Evolutionary conservation across 2,113 vertebrate genomes (phyloP).

Genomic region (Aepyceros melampus): DNA sequence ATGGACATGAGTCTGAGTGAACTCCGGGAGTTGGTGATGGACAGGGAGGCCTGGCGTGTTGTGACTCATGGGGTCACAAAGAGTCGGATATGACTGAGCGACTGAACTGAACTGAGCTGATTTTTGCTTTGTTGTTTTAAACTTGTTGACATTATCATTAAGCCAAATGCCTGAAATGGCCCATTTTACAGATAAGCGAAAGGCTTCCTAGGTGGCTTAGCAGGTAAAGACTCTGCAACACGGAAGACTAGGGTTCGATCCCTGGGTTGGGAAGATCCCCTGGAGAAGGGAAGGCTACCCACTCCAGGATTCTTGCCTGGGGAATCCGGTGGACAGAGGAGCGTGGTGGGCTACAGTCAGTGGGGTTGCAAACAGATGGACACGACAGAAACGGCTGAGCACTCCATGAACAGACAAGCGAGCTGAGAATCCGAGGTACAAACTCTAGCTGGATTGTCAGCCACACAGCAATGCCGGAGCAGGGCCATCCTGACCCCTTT

Average conservation of each 20-base stretch:
- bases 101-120: background rate
- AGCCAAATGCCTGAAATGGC: background rate
- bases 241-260: background rate
- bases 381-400: background rate
- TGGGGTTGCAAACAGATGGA: background rate
- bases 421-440: background rate
- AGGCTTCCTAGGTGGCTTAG: background rate
- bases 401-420: background rate
- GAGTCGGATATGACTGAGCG: too few relatives aligned
- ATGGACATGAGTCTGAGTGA: too few relatives aligned
- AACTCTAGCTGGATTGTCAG: background rate
- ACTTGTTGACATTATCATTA: background rate
- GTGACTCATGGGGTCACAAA: too few relatives aligned
- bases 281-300: background rate
- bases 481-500: background rate
- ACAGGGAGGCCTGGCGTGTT: too few relatives aligned
- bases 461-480: background rate
- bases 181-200: background rate
- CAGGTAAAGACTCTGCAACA: background rate
- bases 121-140: background rate
- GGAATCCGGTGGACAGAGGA: background rate
- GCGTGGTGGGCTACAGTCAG: background rate
- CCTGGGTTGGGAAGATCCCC: background rate
- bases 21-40: too few relatives aligned
- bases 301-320: background rate